Evolutionary conservation across 2,888 invertebrate genomes (phyloP), one percentile per base, ranked within the genome.

Genomic region (Leptodirus hochenwartii): DNA sequence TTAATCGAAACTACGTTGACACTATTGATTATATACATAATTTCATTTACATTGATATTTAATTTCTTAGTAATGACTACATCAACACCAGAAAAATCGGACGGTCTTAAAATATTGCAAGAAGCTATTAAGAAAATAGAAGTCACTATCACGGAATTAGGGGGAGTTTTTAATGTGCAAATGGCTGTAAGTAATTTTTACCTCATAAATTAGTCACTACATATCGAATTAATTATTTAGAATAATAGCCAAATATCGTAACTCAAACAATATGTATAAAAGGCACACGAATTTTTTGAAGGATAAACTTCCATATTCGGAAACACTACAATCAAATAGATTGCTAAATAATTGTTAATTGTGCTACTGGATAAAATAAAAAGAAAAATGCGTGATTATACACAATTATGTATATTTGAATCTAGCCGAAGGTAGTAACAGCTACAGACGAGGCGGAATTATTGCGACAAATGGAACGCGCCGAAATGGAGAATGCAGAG

Each of bases 361-460:
- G n/a, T n/a, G n/a, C n/a, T n/a, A n/a, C n/a, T n/a, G n/a, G n/a
- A n/a, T n/a, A n/a, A n/a, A n/a, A n/a, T n/a, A n/a, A n/a, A n/a
- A n/a, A n/a, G n/a, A n/a, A n/a, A n/a, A n/a, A n/a, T n/a, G n/a
- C n/a, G n/a, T n/a, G n/a, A n/a, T n/a, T n/a, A n/a, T n/a, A n/a
- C n/a, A n/a, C n/a, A n/a, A n/a, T 30, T 31, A 17, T 37, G 41
- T 15, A 22, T 30, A 25, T 33, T 33, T 31, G 33, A 36, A 34
- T 35, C 32, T 30, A 43, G 41, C 93, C 95, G 25, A 91, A 95
- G 62, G 91, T 98, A 38, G 95, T 98, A 15, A 96, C 98, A 2
- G 96, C 96, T 31, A 78, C 87, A 11, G 98, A 99, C 56, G 98
- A 98, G 57, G 88, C 88, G 2, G 96, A 96, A 54, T 60, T 95